phyloP scores from a whole-genome alignment of 2,888 invertebrate species.

The Sesia bembeciformis region DNA sequence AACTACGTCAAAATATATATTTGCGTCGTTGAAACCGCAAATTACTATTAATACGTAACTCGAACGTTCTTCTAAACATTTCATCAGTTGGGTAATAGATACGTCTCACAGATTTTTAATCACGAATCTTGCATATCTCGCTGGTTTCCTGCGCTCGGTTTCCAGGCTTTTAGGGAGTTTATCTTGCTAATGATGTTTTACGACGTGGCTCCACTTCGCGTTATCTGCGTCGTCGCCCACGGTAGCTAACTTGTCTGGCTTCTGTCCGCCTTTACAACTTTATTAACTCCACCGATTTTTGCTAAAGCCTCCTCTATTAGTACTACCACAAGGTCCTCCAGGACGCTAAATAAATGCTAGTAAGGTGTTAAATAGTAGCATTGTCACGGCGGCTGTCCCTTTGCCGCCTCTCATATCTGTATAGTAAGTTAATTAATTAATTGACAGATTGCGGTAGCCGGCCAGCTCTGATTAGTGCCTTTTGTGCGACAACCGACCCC shows the following conservation, averaged over 20 bases:
- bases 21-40: no score
- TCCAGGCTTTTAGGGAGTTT: constrained; percentile 55
- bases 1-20: no score
- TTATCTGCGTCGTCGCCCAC: constrained; percentile 61
- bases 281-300: neutral
- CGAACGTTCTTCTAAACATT: no score
- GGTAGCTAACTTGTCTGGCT: constrained; percentile 39
- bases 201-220: constrained; percentile 46
- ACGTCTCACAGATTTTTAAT: constrained; percentile 20
- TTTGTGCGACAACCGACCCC: constrained; percentile 23
- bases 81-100: neutral
- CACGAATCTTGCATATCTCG: constrained; percentile 19
- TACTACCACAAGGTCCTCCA: constrained; percentile 18
- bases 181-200: constrained; percentile 73
- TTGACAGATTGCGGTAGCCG: constrained; percentile 60
- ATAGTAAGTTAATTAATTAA: constrained; percentile 61
- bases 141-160: constrained; percentile 30
- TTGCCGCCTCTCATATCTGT: constrained; percentile 58
- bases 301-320: constrained; percentile 21
- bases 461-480: constrained; percentile 34
- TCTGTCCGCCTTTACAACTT: constrained; percentile 1
- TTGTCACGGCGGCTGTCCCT: constrained; percentile 39
- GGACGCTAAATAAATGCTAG: constrained; percentile 2
- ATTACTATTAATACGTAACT: no score
- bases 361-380: constrained; percentile 24